Evolutionary conservation across 2,888 invertebrate species (phyloP), one percentile per base, ranked within the genome.

Genomic region (Penaeus monodon): DNA sequence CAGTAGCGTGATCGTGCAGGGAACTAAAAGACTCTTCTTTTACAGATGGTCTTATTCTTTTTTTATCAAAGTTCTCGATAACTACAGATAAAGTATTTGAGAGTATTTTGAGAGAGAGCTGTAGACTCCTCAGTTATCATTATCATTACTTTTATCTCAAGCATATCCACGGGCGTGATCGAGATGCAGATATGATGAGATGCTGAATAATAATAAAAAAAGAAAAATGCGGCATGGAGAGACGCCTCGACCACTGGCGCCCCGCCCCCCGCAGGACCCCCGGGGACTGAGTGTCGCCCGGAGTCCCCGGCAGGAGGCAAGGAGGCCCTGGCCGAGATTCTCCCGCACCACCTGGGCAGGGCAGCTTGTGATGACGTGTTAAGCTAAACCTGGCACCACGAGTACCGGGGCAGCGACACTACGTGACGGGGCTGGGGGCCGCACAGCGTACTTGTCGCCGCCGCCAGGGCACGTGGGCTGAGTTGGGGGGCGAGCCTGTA

Each of bases 31-130:
- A 27, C 2, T 17, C 27, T 27, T 79, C n/a, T 79, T 83, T 86
- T 68, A 63, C 77, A 29, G 78, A 44, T 85, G 85, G 64, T 86
- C 63, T 64, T 86, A 70, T 86, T 86, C 57, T 57, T 86, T 84
- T 84, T 79, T 64, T 84, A 86, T 86, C 81, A 86, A 86, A 86
- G 86, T 82, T 86, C 82, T 86, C 86, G 78, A 82, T 86, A 66
- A 86, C 82, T 86, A 86, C 82, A 86, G 70, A 63, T 73, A 82
- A 79, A 85, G 81, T 85, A 74, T 44, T 20, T 38, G 68, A 81
- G 82, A 86, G 86, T 82, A 77, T 73, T 78, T 44, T 70, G 73
- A 81, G 64, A 64, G 78, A 68, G 77, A 79, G 77, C 64, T 57
- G 78, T 44, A 49, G 57, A 29, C 77, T 49, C 49, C 44, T 17